Evolutionary conservation across 2,888 invertebrate genomes (phyloP), one percentile per base, ranked within the genome.

Genomic region (Brenthis daphne): DNA sequence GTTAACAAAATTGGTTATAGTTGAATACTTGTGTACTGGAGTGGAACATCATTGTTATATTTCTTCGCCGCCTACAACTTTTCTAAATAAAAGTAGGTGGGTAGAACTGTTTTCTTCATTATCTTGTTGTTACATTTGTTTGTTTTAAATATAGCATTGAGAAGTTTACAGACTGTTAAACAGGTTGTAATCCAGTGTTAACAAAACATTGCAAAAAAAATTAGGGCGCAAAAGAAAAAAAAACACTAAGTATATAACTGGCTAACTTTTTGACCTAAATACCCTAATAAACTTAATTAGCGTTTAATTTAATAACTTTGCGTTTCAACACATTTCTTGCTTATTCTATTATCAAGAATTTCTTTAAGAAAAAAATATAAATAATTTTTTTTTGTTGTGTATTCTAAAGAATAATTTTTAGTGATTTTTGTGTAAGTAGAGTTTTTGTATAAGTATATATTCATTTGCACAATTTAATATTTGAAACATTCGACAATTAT

Each of bases 301-400:
- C 16, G 6, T 50, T 29, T 60, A 60, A 60, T 60, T 60, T 33
- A 60, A 60, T 60, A 60, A 60, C 50, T 50, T 60, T 60, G 33
- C 37, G 2, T 43, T 43, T 60, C 48, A 60, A 60, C 33, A 60
- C 33, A 50, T 16, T 33, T 50, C 60, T 43, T 60, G 33, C 50
- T 48, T 60, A 48, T 48, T 58, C 48, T 60, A 60, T 33, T 48
- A n/a, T 60, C 16, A 60, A 60, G 29, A 16, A 48, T 58, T 50
- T 48, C n/a, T 50, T 12, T 48, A 33, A n/a, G n/a, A 33, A 43
- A 43, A 37, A 2, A 43, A 43, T 43, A 43, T 11, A 4, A 29
- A 43, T 43, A 11, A 43, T 11, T 43, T 16, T 16, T 16, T 16
- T 43, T 11, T 43, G 8, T 8, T 43, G 37, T 43, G 37, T 3